Evolutionary conservation across 2,888 invertebrate genomes (phyloP).

Genomic region (Rotaria magnacalcarata): DNA sequence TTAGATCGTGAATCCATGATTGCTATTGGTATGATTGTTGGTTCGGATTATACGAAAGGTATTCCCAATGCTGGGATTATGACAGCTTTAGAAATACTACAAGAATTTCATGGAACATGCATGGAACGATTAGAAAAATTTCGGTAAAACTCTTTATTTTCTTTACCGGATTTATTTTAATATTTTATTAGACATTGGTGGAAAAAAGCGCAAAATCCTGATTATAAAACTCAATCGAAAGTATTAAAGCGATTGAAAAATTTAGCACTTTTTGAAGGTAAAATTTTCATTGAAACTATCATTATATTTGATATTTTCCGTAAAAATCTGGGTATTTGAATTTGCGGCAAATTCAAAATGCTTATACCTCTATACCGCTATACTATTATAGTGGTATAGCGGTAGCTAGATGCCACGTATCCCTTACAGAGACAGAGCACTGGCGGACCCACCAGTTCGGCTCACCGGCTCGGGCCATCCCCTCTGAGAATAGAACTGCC

Average conservation of each 20-base stretch:
- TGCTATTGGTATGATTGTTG: conserved; percentile 81
- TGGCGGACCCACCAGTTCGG: too few relatives aligned
- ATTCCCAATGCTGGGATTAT: conserved; percentile 44
- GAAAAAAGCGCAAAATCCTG: not conserved
- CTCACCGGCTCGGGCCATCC: too few relatives aligned
- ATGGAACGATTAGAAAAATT: conserved; percentile 46
- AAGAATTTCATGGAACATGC: conserved; percentile 45
- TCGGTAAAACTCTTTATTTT: conserved; percentile 2
- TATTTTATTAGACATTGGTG: conserved; percentile 10
- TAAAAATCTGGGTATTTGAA: too few relatives aligned
- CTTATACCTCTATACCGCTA: too few relatives aligned
- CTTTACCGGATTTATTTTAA: not conserved
- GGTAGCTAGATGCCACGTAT: too few relatives aligned
- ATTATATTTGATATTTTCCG: too few relatives aligned
- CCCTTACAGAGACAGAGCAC: too few relatives aligned
- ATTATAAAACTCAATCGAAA: conserved; percentile 18
- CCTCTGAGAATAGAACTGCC: too few relatives aligned
- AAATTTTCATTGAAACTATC: not conserved
- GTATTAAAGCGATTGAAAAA: not conserved
- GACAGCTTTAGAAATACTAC: conserved; percentile 45
- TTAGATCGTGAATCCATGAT: conserved; percentile 76
- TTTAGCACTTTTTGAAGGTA: conserved; percentile 18
- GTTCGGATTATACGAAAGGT: conserved; percentile 93
- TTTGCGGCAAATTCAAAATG: too few relatives aligned
- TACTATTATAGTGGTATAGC: too few relatives aligned